Percentiles rank a stretch among this genome's conserved stretches.
phyloP scores from a whole-genome alignment of 2,888 invertebrate genomes.

The Heliconius ethilla region DNA sequence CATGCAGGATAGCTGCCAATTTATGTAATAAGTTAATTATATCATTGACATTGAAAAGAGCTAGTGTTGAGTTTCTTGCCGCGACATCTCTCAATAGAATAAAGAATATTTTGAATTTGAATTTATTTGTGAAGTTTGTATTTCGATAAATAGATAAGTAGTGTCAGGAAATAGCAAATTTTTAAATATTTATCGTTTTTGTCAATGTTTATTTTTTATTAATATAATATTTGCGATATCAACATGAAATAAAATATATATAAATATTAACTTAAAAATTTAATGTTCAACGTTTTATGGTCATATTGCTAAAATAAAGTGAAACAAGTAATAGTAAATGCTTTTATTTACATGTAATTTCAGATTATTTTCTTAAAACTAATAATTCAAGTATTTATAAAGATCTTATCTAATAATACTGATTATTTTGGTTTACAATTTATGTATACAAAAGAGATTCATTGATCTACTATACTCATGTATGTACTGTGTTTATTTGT shows the following conservation, averaged over 20 bases:
- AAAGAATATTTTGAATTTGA: too few relatives aligned
- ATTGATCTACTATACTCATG: slow-evolving; percentile 6
- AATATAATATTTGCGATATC: too few relatives aligned
- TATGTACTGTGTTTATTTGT: background rate
- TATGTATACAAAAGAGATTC: slow-evolving; percentile 16
- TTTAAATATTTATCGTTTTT: too few relatives aligned
- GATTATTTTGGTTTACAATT: slow-evolving; percentile 32
- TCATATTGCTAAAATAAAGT: background rate
- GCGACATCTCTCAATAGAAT: too few relatives aligned
- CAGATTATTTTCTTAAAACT: slow-evolving; percentile 31
- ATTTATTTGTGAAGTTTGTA: too few relatives aligned
- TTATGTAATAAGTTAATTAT: too few relatives aligned
- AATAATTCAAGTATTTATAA: slow-evolving; percentile 33
- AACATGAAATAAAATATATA: background rate
- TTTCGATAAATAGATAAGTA: too few relatives aligned
- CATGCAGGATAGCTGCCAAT: too few relatives aligned
- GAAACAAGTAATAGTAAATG: slow-evolving; percentile 27
- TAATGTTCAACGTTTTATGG: background rate
- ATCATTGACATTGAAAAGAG: too few relatives aligned
- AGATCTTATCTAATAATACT: slow-evolving; percentile 37
- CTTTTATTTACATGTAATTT: slow-evolving; percentile 32
- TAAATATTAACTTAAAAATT: background rate
- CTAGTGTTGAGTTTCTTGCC: too few relatives aligned
- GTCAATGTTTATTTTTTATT: too few relatives aligned
- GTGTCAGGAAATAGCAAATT: too few relatives aligned